These are phyloP conservation scores for Eubasilissa regina DNA, from an alignment of 1,140 invertebrate genomes.

Conservation along the genomic window DNA sequence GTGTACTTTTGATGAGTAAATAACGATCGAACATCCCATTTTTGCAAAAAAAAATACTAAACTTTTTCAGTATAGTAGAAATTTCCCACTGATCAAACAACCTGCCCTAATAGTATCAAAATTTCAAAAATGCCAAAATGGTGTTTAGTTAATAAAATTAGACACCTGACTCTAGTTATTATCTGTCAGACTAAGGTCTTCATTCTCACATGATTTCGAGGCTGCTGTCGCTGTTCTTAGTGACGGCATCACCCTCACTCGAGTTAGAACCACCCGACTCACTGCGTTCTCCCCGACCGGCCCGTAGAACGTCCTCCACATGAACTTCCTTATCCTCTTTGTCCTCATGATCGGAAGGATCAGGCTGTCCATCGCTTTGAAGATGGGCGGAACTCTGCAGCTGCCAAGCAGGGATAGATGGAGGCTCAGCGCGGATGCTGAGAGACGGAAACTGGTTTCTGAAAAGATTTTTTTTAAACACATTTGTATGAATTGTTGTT, in stretches of 20 bases:
- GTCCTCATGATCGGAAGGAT: slow-evolving; percentile 55
- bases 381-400: slow-evolving; percentile 70
- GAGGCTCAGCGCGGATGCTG: slow-evolving; percentile 75
- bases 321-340: slow-evolving; percentile 59
- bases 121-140: too few species aligned
- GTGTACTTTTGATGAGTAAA: too few species aligned
- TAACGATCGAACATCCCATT: too few species aligned
- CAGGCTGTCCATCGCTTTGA: slow-evolving; percentile 61
- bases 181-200: too few species aligned
- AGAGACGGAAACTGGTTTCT: slow-evolving; percentile 83
- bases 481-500: too few species aligned
- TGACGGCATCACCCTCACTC: slow-evolving; percentile 78
- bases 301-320: slow-evolving; percentile 61
- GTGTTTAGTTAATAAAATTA: too few species aligned
- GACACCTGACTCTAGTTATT: too few species aligned
- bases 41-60: too few species aligned
- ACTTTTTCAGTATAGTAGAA: too few species aligned
- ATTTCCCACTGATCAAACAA: too few species aligned
- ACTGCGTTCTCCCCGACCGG: slow-evolving; percentile 65
- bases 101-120: too few species aligned
- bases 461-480: slow-evolving; percentile 37
- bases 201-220: slow-evolving; percentile 78
- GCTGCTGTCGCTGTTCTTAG: slow-evolving; percentile 81
- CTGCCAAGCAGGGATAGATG: slow-evolving; percentile 85
- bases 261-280: slow-evolving; percentile 75